Base-by-base conservation (phyloP, 2,113 vertebrate species). In the Malurus alboscapulatus region DNA sequence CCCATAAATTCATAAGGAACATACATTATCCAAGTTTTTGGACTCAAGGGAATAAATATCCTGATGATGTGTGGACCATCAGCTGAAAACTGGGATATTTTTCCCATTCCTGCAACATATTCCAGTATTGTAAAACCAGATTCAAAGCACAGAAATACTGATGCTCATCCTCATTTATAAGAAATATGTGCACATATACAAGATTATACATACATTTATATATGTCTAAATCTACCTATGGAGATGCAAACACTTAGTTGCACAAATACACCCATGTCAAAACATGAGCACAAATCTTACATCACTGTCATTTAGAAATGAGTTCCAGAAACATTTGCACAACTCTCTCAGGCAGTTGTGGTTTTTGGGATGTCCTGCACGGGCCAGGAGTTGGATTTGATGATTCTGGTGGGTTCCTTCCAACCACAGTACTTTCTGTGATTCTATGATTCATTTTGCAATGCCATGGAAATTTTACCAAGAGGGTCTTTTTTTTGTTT, bases 231-330 rank as follows among this genome's bases (percentile, higher is more conserved):
- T 32, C 22, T 18, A 14, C 1, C 15, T 50, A 10, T 51, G 55
- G 2, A 20, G 9, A 34, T 47, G 4, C 10, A 50, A 34, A 51
- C 19, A 42, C 1, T 17, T 48, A n/a, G 9, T 44, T 65, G 17
- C 12, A 78, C 71, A 78, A 78, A 18, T 9, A 25, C 4, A n/a
- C 3, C 10, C 0, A 0, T 38, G 7, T 62, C 48, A 85, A 78
- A 61, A 58, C 34, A n/a, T 3, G 12, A 62, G 44, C 10, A 14
- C 24, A 55, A 22, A 21, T 24, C 30, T 74, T 84, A 44, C 7
- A 69, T 4, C 15, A 32, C 8, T 68, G 7, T 34, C 12, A 12
- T 17, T 48, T 2, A n/a, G 57, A 62, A 45, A 6, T 34, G 12
- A 62, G 20, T 79, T 42, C 20, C 30, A 63, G 30, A 71, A 55